phyloP scores from a whole-genome alignment of 1,140 invertebrate genomes.

The Drosophila varians region DNA sequence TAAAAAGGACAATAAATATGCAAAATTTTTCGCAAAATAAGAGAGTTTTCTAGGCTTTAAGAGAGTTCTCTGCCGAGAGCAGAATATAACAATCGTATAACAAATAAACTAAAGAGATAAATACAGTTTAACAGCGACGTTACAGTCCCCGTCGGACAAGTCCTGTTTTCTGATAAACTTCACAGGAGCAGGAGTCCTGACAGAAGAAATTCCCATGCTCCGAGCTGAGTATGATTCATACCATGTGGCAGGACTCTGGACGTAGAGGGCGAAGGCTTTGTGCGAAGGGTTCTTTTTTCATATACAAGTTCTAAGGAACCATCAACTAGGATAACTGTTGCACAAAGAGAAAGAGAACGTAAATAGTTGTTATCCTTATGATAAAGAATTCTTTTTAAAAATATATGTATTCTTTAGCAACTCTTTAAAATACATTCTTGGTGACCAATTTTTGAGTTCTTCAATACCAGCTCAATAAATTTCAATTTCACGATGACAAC shows the following conservation, averaged over 20 bases:
- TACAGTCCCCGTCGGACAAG: too few relatives aligned
- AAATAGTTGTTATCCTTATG: constrained; percentile 5
- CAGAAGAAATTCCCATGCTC: constrained; percentile 37
- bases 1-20: not conserved
- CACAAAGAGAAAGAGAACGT: constrained; percentile 17
- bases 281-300: constrained; percentile 2
- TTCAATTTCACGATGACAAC: constrained; percentile 15
- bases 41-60: constrained; percentile 11
- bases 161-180: not conserved
- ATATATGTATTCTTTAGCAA: not conserved
- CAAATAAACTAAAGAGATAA: not conserved
- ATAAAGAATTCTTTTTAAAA: not conserved
- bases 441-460: too few relatives aligned
- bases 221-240: constrained; percentile 28
- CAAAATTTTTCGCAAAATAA: not conserved
- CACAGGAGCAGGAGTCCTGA: constrained; percentile 1
- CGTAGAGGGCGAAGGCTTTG: not conserved
- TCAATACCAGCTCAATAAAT: constrained; percentile 6
- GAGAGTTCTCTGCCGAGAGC: not conserved
- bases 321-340: constrained; percentile 31
- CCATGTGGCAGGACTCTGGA: constrained; percentile 4
- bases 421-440: not conserved
- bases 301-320: constrained; percentile 4
- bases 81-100: not conserved
- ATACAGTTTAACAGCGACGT: not conserved